phyloP scores from a whole-genome alignment of 2,113 vertebrate genomes.

The Lagopus leucura region DNA sequence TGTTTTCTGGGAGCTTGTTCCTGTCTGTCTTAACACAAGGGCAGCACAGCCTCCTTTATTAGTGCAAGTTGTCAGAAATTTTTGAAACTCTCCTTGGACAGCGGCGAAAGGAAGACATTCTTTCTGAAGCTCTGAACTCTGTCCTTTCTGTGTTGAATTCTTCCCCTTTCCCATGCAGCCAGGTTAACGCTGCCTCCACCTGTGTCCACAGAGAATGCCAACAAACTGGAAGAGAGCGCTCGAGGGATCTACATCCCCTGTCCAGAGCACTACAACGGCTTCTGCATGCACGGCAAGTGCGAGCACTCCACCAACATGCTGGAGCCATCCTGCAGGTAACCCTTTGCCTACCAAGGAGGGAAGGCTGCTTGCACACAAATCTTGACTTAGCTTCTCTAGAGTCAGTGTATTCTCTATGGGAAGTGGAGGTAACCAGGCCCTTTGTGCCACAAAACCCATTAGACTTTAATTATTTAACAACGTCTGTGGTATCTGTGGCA shows the following conservation, averaged over 20 bases:
- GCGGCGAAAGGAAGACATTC: background rate
- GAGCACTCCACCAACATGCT: constrained; percentile 90
- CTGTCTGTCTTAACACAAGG: background rate
- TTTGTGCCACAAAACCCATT: background rate
- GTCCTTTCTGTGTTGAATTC: background rate
- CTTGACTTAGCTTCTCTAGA: background rate
- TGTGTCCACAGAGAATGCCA: constrained; percentile 85
- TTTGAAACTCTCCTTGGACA: constrained; percentile 24
- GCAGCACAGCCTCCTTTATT: constrained; percentile 10
- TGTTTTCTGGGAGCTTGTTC: background rate
- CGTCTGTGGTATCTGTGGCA: background rate
- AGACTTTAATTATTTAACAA: constrained; percentile 20
- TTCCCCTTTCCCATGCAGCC: background rate
- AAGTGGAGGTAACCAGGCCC: background rate
- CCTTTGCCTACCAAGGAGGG: background rate
- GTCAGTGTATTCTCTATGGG: background rate
- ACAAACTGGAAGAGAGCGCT: constrained; percentile 88
- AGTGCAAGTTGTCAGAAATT: background rate
- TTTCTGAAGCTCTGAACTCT: constrained; percentile 28
- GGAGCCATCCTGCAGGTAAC: constrained; percentile 96
- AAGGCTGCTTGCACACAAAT: background rate
- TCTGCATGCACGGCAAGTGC: constrained; percentile 97
- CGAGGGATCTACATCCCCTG: constrained; percentile 92
- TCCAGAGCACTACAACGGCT: constrained; percentile 94
- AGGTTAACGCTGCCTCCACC: constrained; percentile 44